Conservation (phyloP, 2,113 vertebrate genomes). For the Regulus satrapa region DNA sequence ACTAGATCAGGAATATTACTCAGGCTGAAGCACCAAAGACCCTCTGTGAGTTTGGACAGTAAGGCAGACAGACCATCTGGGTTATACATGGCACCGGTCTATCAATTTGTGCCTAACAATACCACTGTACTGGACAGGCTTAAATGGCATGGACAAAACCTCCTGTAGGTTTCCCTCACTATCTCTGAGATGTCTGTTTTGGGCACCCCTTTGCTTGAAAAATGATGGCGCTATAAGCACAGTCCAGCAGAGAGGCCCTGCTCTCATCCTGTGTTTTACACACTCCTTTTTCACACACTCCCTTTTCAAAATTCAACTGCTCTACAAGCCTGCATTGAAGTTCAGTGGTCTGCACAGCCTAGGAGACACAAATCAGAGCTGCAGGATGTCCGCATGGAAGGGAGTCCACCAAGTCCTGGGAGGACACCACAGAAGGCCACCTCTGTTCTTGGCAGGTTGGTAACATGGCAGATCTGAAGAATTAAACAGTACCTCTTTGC, state of each 20-base stretch:
- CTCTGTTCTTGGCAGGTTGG: not conserved
- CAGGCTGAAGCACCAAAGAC: not conserved
- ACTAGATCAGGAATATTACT: not conserved
- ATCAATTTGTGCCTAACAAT: not conserved
- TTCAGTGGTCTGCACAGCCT: not conserved
- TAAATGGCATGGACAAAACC: not conserved
- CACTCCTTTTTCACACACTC: not conserved
- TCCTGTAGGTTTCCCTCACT: not conserved
- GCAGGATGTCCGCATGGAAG: not conserved
- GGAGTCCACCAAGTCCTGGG: not conserved
- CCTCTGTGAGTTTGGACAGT: not conserved
- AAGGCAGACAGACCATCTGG: not conserved
- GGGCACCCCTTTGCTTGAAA: not conserved
- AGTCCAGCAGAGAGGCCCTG: not conserved
- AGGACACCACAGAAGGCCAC: not conserved
- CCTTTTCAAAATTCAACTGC: not conserved
- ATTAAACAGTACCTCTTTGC: constrained; percentile 81
- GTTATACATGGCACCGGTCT: not conserved
- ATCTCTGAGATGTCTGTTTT: not conserved
- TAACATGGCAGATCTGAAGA: not conserved
- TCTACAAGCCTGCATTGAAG: not conserved
- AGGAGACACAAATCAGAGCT: not conserved
- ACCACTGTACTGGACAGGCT: not conserved
- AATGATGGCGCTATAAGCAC: not conserved
- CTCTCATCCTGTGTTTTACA: not conserved